phyloP scores from a whole-genome alignment of 1,140 invertebrate genomes.

The Bombus waltoni region DNA sequence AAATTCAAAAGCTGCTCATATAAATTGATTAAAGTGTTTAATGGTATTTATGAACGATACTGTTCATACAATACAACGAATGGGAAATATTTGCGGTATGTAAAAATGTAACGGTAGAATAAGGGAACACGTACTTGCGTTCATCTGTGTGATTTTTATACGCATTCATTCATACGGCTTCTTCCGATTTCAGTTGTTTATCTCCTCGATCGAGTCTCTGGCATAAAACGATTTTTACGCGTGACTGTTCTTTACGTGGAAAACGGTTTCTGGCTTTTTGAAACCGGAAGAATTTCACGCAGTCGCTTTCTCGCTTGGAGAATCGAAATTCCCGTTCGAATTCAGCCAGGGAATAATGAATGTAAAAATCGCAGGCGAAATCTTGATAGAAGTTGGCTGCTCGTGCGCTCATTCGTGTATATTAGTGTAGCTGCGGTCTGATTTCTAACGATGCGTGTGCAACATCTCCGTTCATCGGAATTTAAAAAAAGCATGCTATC shows the following conservation, averaged over 20 bases:
- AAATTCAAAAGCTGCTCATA: not conserved
- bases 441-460: slow-evolving; percentile 26
- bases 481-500: slow-evolving; percentile 51
- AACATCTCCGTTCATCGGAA: slow-evolving; percentile 32
- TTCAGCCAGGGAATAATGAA: slow-evolving; percentile 2
- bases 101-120: slow-evolving; percentile 16
- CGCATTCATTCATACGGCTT: not conserved
- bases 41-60: not conserved
- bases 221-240: not conserved
- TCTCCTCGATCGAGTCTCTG: not conserved
- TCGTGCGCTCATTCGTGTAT: slow-evolving; percentile 3
- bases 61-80: not conserved
- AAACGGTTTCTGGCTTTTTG: not conserved
- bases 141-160: not conserved
- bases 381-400: slow-evolving; percentile 9
- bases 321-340: not conserved
- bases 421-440: slow-evolving; percentile 1
- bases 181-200: not conserved
- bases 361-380: not conserved
- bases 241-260: not conserved
- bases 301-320: slow-evolving; percentile 5
- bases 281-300: slow-evolving; percentile 1
- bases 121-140: slow-evolving; percentile 1
- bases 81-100: slow-evolving; percentile 22
- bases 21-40: too few relatives aligned